Conservation (phyloP, 2,797 vertebrate genomes). For the Clamator glandarius region DNA sequence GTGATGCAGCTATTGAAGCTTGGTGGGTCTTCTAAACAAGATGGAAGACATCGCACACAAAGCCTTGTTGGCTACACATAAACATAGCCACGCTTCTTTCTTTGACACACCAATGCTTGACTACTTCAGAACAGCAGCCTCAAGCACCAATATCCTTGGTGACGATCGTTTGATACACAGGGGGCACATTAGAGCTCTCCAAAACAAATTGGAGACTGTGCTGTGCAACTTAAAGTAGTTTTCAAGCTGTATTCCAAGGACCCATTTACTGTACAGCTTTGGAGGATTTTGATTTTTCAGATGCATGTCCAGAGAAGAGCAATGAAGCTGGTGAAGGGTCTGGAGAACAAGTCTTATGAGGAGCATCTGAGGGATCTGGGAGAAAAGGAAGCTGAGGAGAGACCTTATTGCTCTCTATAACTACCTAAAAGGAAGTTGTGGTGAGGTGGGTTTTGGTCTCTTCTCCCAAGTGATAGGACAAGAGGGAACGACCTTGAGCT, state of each 20-base stretch:
- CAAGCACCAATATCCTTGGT: background rate
- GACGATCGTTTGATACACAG: background rate
- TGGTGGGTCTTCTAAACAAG: background rate
- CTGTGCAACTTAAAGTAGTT: rapidly evolving
- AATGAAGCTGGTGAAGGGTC: no score
- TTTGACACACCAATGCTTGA: background rate
- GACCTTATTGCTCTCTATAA: no score
- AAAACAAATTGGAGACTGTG: background rate
- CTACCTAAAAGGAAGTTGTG: no score
- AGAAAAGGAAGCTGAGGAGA: no score
- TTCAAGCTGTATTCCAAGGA: background rate
- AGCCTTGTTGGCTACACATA: background rate
- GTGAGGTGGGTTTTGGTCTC: no score
- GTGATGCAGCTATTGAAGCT: background rate
- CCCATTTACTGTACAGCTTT: background rate
- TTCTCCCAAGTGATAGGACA: no score
- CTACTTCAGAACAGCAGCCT: background rate
- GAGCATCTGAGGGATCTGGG: no score
- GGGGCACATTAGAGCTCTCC: background rate
- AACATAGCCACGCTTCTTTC: background rate
- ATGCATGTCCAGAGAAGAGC: no score
- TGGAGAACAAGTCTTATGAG: no score
- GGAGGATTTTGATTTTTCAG: background rate
- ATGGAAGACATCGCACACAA: background rate
- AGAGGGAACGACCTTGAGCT: no score